Percentiles rank a stretch among this genome's conserved stretches.
phyloP scores from a whole-genome alignment of 2,113 vertebrate genomes.

The Pteruthius melanotis region DNA sequence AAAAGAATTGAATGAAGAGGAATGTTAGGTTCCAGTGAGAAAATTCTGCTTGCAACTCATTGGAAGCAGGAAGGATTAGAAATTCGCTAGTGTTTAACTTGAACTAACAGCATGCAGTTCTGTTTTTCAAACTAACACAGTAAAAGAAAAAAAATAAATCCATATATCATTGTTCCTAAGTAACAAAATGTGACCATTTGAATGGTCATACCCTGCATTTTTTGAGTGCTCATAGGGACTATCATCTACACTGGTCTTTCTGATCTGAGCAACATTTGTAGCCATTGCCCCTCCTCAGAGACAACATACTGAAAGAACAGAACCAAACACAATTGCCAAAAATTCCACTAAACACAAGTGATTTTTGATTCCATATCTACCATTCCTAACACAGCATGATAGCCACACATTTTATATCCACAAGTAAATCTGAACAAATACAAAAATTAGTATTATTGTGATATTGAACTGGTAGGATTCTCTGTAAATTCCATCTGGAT shows the following conservation, averaged over 20 bases:
- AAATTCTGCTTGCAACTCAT: background rate
- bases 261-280: background rate
- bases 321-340: background rate
- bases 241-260: background rate
- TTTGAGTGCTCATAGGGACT: background rate
- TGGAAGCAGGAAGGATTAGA: background rate
- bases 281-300: background rate
- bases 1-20: background rate
- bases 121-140: background rate
- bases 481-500: background rate
- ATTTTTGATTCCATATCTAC: background rate
- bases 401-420: background rate
- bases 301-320: background rate
- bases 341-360: background rate
- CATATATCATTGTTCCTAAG: background rate
- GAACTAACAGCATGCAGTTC: background rate
- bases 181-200: background rate
- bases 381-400: background rate
- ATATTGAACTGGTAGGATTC: background rate
- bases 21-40: background rate
- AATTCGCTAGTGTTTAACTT: background rate
- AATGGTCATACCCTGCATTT: background rate
- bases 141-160: background rate
- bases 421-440: background rate
- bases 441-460: background rate